Evolutionary conservation across 2,113 vertebrate genomes (phyloP).

Genomic region (Neopipo cinnamomea): DNA sequence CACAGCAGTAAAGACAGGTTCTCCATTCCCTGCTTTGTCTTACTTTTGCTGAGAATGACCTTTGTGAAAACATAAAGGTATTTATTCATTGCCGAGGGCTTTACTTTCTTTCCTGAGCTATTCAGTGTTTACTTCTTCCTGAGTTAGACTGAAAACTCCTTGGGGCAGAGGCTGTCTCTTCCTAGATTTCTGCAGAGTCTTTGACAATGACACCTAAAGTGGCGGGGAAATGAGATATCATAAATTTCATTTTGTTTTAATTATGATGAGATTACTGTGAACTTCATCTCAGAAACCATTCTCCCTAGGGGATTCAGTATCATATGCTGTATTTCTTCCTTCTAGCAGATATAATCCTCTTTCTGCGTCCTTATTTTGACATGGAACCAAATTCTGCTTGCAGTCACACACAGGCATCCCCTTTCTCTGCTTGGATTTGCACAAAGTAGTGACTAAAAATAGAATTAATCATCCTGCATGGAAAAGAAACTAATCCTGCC

Average conservation of each 20-base stretch:
- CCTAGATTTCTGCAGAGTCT: neutral
- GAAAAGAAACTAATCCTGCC: neutral
- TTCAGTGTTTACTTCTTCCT: neutral
- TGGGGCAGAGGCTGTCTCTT: neutral
- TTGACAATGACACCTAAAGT: slow-evolving; percentile 21
- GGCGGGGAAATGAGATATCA: neutral
- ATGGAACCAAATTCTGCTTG: slow-evolving; percentile 22
- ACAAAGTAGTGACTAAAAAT: slow-evolving; percentile 12
- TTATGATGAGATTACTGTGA: slow-evolving; percentile 48
- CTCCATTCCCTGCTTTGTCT: neutral
- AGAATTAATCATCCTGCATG: slow-evolving; percentile 15
- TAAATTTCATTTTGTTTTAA: slow-evolving; percentile 55
- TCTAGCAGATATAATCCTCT: slow-evolving; percentile 32
- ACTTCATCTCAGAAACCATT: slow-evolving; percentile 16
- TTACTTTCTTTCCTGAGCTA: neutral
- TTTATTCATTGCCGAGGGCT: neutral
- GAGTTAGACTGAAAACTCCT: neutral
- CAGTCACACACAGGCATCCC: neutral
- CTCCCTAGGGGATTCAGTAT: slow-evolving; percentile 14
- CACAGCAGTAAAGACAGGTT: neutral
- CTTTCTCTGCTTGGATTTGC: slow-evolving; percentile 34
- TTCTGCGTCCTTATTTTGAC: slow-evolving; percentile 23
- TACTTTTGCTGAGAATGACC: neutral
- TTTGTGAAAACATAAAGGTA: neutral
- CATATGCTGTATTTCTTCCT: slow-evolving; percentile 1